A percentile compares a stretch with the other conserved stretches of the same genome.
Conservation (phyloP, 2,888 invertebrate genomes). For the Oeneis ivallda region DNA sequence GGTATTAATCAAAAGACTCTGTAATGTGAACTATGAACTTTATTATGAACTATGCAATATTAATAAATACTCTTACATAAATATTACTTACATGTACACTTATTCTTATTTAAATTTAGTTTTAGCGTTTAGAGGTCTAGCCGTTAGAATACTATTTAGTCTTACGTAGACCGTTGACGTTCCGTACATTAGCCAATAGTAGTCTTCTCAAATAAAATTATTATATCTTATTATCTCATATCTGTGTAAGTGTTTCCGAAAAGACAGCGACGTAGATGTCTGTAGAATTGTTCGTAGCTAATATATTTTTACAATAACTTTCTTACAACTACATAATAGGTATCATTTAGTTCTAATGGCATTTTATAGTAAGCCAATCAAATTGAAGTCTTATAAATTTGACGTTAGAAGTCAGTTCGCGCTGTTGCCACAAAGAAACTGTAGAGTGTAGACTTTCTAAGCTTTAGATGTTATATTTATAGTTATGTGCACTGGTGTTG, state of each 20-base stretch:
- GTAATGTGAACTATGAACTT: too few species aligned
- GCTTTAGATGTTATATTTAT: not conserved
- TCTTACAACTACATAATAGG: conserved; percentile 1
- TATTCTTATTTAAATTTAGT: conserved; percentile 12
- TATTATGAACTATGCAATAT: too few species aligned
- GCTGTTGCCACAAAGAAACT: not conserved
- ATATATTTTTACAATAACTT: conserved; percentile 31
- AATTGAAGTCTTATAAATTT: not conserved
- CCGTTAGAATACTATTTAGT: conserved; percentile 35
- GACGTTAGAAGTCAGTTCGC: conserved; percentile 2
- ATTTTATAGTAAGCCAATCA: not conserved
- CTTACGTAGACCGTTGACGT: conserved; percentile 26
- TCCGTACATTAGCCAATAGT: conserved; percentile 35
- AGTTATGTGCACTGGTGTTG: not conserved
- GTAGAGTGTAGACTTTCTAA: conserved; percentile 6
- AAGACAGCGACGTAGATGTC: conserved; percentile 30
- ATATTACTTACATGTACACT: not conserved
- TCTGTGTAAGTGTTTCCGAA: conserved; percentile 5
- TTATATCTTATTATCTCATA: conserved; percentile 10
- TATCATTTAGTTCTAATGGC: conserved; percentile 9
- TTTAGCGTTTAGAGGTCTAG: conserved; percentile 24
- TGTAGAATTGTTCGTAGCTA: conserved; percentile 32
- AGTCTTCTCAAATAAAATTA: conserved; percentile 25
- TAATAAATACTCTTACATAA: not conserved
- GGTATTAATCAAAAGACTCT: too few species aligned